Evolutionary conservation across 2,113 vertebrate genomes (phyloP), one percentile per base, ranked within the genome.

Genomic region (Microtus montanus): DNA sequence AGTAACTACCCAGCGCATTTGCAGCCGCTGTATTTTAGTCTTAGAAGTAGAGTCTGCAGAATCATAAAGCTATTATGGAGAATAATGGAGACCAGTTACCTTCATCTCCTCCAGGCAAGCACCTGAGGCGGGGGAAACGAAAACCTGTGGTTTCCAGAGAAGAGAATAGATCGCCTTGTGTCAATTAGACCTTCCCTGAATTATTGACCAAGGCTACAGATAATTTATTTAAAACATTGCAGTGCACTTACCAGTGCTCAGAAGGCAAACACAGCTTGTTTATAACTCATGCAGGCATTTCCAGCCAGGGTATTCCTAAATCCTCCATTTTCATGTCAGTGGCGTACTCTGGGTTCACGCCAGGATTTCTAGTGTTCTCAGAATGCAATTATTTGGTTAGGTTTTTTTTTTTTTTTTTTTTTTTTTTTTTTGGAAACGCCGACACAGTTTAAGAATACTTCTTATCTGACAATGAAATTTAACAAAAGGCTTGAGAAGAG

Each of bases 211-310:
- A 6, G 93, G 90, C 38, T 47, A 13, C 74, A 74, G 8, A 78
- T 88, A 52, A 93, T 92, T 88, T 87, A 96, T 96, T 96, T 96
- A 97, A 93, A 95, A 14, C 63, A 74, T 58, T 13, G 30, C 28
- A 90, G 30, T 38, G 73, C 47, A 91, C 92, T 97, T 97, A 87
- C 73, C 3, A 89, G 47, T 28, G 77, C 90, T 63, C 93, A 82
- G 96, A 90, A 78, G 86, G 77, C 30, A 97, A 75, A 87, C 70
- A 17, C 70, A 91, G 61, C 44, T 89, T 87, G 73, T 70, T 91
- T 73, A 71, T 41, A 88, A 66, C 80, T 78, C 41, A 58, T 64
- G 52, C 26, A 86, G 86, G 19, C 75, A 80, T 95, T 95, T 87
- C 68, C 4, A 87, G 77, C 15, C 38, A 66, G 26, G 49, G 71